Evolutionary conservation across 2,113 vertebrate genomes (phyloP).

Genomic region (Condylura cristata): DNA sequence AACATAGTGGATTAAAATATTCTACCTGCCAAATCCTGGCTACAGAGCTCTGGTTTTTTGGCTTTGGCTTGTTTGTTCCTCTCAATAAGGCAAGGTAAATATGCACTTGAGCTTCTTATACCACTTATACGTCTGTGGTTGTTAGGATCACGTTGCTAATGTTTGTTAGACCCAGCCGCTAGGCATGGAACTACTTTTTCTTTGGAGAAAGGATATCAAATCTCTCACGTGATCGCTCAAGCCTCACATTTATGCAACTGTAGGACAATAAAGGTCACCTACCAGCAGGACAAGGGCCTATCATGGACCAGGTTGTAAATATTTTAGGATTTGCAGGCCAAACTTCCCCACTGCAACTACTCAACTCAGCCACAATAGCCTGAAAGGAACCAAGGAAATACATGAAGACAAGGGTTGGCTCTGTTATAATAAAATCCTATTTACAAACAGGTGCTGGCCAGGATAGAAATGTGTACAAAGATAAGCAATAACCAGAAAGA

Average conservation of each 20-base stretch:
- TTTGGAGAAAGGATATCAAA: background rate
- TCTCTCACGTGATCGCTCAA: background rate
- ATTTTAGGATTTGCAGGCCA: background rate
- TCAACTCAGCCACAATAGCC: background rate
- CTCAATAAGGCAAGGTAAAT: background rate
- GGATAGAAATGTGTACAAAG: background rate
- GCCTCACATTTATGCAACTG: background rate
- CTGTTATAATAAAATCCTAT: background rate
- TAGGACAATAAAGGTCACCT: background rate
- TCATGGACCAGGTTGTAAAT: background rate
- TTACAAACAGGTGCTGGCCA: background rate
- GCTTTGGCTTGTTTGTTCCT: background rate
- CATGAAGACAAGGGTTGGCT: background rate
- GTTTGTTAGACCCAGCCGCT: background rate
- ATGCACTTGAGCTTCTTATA: background rate
- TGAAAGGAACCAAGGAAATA: background rate
- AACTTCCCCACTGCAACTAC: background rate
- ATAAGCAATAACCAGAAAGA: background rate
- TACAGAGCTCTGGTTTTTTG: background rate
- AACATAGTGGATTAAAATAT: constrained; percentile 7
- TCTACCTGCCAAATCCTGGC: background rate
- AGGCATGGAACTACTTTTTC: background rate
- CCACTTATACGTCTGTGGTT: background rate
- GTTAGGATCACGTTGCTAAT: background rate
- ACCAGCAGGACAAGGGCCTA: background rate